Evolutionary conservation across 2,888 invertebrate species (phyloP).

Genomic region (Leptogaster cylindrica): DNA sequence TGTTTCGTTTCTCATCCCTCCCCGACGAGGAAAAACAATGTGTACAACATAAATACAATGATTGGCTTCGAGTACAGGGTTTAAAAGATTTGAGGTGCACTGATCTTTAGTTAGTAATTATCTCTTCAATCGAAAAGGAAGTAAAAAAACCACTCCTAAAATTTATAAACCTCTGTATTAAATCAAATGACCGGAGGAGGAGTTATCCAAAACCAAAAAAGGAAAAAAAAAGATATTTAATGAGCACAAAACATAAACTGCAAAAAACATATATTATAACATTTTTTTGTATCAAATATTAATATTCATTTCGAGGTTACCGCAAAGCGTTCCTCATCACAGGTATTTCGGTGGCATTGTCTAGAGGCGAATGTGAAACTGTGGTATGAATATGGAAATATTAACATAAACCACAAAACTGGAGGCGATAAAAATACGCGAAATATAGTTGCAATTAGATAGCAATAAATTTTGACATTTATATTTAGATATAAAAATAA

Average conservation of each 20-base stretch:
- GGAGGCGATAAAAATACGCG: not conserved
- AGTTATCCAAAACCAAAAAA: no score
- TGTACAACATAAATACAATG: not conserved
- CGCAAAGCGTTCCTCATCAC: not conserved
- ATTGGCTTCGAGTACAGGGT: no score
- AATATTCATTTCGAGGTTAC: slow-evolving; percentile 26
- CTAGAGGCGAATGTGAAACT: slow-evolving; percentile 6
- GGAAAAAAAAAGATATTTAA: no score
- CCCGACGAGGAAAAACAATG: not conserved
- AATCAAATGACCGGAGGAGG: not conserved
- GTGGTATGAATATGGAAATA: slow-evolving; percentile 19
- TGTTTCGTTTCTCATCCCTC: not conserved
- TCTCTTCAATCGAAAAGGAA: no score
- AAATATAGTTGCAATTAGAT: slow-evolving; percentile 10
- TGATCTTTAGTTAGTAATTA: no score
- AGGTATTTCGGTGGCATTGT: not conserved
- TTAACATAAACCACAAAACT: not conserved
- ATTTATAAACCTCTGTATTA: no score
- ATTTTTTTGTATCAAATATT: slow-evolving; percentile 9
- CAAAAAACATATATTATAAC: slow-evolving; percentile 1
- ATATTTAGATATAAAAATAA: slow-evolving; percentile 15
- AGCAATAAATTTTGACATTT: slow-evolving; percentile 1
- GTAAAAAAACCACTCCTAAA: no score
- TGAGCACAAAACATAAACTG: no score
- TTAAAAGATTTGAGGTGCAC: no score